Conservation (phyloP, 2,797 vertebrate species). For the Momotus momota region DNA sequence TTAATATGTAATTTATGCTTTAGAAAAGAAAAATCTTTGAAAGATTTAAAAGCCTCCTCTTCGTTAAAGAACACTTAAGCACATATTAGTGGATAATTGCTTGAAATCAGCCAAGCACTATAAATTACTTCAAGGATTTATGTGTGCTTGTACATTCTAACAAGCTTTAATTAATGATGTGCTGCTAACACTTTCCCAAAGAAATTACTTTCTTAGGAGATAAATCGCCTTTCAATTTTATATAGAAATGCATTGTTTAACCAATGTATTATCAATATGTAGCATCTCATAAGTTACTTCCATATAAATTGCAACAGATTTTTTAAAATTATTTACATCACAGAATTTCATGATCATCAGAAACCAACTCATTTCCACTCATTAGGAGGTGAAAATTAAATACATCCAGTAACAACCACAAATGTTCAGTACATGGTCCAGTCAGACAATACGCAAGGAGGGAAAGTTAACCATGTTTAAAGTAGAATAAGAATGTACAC, state of each 20-base stretch:
- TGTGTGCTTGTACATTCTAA: conserved; percentile 81
- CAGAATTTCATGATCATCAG: neutral
- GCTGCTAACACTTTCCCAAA: conserved; percentile 81
- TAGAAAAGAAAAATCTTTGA: conserved; percentile 77
- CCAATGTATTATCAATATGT: conserved; percentile 74
- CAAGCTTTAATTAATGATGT: conserved; percentile 85
- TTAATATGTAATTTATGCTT: conserved; percentile 76
- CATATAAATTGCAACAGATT: neutral
- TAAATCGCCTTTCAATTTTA: conserved; percentile 80
- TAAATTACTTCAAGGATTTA: conserved; percentile 85
- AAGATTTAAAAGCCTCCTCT: conserved; percentile 80
- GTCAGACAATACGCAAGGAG: conserved; percentile 3
- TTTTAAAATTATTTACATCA: neutral
- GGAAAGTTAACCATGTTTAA: neutral
- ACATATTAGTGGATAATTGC: conserved; percentile 83
- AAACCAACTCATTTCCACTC: conserved; percentile 7
- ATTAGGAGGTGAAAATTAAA: conserved; percentile 39
- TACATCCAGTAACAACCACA: neutral
- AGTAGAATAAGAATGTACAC: neutral
- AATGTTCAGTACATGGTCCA: neutral
- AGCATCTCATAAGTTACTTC: conserved; percentile 20
- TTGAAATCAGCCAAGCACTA: conserved; percentile 82
- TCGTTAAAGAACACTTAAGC: conserved; percentile 83
- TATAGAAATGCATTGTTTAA: conserved; percentile 74
- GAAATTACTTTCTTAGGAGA: conserved; percentile 81